Evolutionary conservation across 2,888 invertebrate species (phyloP).

Genomic region (Strigamia crassipes): DNA sequence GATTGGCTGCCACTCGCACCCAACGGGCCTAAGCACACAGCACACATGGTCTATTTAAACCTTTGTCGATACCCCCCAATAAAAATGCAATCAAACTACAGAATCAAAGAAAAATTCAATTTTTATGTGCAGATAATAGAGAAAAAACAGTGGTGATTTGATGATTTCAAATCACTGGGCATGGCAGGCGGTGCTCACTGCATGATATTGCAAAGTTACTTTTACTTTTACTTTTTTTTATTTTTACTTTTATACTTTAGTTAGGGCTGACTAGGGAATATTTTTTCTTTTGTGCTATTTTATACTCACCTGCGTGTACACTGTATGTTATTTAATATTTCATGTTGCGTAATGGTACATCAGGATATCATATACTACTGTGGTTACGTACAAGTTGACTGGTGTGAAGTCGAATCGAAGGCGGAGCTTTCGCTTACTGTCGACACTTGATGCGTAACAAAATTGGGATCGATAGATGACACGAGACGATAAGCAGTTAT

Average conservation of each 20-base stretch:
- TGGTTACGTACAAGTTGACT: background rate
- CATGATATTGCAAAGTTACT: conserved; percentile 1
- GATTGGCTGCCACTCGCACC: conserved; percentile 39
- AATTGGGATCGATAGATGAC: conserved; percentile 30
- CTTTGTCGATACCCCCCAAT: conserved; percentile 35
- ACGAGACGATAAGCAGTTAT: background rate
- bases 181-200: conserved; percentile 36
- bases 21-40: conserved; percentile 44
- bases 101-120: background rate
- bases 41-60: conserved; percentile 32
- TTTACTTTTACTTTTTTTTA: background rate
- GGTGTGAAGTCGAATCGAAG: conserved; percentile 20
- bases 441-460: conserved; percentile 23
- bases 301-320: conserved; percentile 27
- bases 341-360: background rate
- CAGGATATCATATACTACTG: background rate
- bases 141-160: background rate
- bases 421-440: conserved; percentile 25
- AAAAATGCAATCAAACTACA: conserved; percentile 13
- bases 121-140: conserved; percentile 24
- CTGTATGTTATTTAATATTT: background rate
- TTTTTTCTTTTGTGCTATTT: conserved; percentile 15
- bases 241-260: too few relatives aligned
- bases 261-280: background rate
- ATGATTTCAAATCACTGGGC: background rate